Evolutionary conservation across 2,113 vertebrate genomes (phyloP), one percentile per base, ranked within the genome.

Genomic region (Pleuronectes platessa): DNA sequence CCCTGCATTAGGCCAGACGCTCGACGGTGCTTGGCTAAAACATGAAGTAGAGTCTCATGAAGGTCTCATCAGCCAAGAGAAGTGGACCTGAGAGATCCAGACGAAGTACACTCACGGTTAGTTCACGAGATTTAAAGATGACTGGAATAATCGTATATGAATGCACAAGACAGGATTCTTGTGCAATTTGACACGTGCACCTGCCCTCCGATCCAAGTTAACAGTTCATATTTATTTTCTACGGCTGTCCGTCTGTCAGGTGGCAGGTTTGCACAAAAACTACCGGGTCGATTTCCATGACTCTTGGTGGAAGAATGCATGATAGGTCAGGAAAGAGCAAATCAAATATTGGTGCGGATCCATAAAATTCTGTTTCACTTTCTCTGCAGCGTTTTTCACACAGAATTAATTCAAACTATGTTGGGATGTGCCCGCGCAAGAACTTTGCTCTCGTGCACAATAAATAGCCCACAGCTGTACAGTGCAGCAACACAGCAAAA

Each of bases 61-160:
- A 90, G 71, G 85, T 83, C 78, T 86, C 81, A 84, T 86, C 82
- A 70, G 71, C 71, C 74, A 84, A 84, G 80, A 89, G 79, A 68
- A 85, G 85, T 82, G 83, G 76, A 83, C 74, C 84, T 75, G 53
- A 81, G 77, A 72, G 68, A 76, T 79, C 79, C 79, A 87, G 81
- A 85, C 53, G 61, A 82, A 82, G 74, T 60, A 67, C 42, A 56
- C 71, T 82, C 79, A 45, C 0, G 51, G 71, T 58, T 76, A 68
- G 47, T 85, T 85, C 69, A 81, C 71, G 68, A 83, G 84, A 74
- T 78, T 71, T 80, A 81, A 82, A 63, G 78, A 83, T 76, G 84
- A 86, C 80, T 85, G 78, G 70, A 18, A 37, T 63, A 45, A 68
- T 74, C 81, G 59, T 1, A 24, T 66, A 51, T 35, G 7, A 26